Evolutionary conservation across 2,888 invertebrate species (phyloP).

Genomic region (Brachypalpus laphriformis): DNA sequence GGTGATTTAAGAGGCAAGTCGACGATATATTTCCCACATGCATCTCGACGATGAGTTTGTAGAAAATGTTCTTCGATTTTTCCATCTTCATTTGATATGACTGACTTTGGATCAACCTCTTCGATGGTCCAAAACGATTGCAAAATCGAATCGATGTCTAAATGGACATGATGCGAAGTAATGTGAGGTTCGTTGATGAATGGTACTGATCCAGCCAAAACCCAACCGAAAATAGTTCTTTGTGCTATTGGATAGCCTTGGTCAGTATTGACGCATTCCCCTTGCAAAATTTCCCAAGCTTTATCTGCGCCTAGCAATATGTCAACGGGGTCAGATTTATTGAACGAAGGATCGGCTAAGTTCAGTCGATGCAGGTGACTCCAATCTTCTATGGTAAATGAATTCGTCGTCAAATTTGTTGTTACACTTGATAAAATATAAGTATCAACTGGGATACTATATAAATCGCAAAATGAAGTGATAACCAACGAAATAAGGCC

Average conservation of each 20-base stretch:
- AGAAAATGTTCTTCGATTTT: conserved; percentile 53
- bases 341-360: conserved; percentile 59
- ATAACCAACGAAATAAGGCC: background rate
- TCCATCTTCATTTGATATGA: conserved; percentile 19
- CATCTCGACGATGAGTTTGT: background rate
- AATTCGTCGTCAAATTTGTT: background rate
- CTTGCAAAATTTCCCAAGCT: background rate
- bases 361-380: conserved; percentile 23
- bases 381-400: conserved; percentile 22
- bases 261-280: background rate
- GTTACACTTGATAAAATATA: conserved; percentile 13
- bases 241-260: background rate
- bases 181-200: too few relatives aligned
- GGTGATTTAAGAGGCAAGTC: too few relatives aligned
- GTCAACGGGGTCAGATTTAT: conserved; percentile 27
- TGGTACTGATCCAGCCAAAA: background rate
- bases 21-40: too few relatives aligned
- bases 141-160: conserved; percentile 1
- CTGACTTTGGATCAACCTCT: background rate
- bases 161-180: background rate
- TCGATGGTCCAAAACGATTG: conserved; percentile 7
- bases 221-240: background rate
- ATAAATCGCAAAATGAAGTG: background rate
- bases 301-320: background rate
- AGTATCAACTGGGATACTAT: background rate